phyloP scores from a whole-genome alignment of 2,113 vertebrate species.

The Trogon surrucura region DNA sequence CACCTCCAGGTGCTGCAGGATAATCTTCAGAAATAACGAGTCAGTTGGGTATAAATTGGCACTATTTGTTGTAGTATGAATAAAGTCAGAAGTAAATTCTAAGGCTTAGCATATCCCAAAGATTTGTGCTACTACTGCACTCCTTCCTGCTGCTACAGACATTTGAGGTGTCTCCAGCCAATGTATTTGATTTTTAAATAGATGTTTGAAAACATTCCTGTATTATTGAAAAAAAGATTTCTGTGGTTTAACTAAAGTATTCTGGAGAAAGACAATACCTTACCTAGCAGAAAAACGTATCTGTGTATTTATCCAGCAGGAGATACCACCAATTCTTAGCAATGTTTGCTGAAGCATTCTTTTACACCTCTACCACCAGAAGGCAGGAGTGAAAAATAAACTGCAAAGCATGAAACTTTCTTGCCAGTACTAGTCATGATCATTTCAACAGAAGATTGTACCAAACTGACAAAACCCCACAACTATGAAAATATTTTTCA shows the following conservation, averaged over 20 bases:
- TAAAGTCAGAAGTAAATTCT: neutral
- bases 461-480: accelerated
- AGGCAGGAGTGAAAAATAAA: neutral
- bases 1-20: neutral
- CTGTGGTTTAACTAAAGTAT: neutral
- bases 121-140: neutral
- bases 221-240: neutral
- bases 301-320: neutral
- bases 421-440: neutral
- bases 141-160: neutral
- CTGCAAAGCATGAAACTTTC: neutral
- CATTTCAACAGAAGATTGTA: neutral
- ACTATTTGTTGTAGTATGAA: neutral
- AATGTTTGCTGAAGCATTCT: neutral
- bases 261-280: neutral
- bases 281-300: neutral
- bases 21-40: neutral
- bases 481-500: neutral
- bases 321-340: neutral
- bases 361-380: neutral
- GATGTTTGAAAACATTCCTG: neutral
- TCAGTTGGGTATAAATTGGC: neutral
- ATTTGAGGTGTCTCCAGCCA: neutral
- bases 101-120: neutral
- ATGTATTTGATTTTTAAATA: neutral